phyloP scores from a whole-genome alignment of 2,113 vertebrate genomes.

The Diphyllodes magnificus region DNA sequence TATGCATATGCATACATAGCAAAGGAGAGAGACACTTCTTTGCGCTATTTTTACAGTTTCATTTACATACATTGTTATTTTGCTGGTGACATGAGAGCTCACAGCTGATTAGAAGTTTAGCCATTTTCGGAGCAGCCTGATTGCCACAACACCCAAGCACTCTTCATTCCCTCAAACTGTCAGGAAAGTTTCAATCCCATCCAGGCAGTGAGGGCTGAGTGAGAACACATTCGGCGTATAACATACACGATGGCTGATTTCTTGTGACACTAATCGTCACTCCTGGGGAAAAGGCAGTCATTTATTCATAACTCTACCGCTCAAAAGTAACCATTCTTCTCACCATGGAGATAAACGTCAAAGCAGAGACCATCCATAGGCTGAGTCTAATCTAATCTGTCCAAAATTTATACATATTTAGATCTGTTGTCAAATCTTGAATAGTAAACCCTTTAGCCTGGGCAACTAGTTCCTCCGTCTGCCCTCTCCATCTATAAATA shows the following conservation, averaged over 20 bases:
- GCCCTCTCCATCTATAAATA: not conserved
- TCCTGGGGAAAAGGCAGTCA: conserved; percentile 35
- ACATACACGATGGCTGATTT: conserved; percentile 47
- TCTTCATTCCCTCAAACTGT: conserved; percentile 17
- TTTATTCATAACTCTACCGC: conserved; percentile 30
- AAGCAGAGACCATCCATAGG: conserved; percentile 44
- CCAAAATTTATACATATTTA: conserved; percentile 42
- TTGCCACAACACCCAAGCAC: not conserved
- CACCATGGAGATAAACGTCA: conserved; percentile 47
- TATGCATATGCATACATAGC: not conserved
- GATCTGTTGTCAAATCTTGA: conserved; percentile 32
- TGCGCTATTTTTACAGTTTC: conserved; percentile 36
- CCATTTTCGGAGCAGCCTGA: conserved; percentile 3
- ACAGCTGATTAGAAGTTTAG: conserved; percentile 40
- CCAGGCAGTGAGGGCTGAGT: not conserved
- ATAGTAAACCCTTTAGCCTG: not conserved
- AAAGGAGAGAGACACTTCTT: conserved; percentile 34
- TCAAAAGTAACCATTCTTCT: conserved; percentile 52
- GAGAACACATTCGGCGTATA: not conserved
- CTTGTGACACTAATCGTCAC: conserved; percentile 46
- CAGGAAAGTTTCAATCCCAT: conserved; percentile 3
- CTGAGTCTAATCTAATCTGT: conserved; percentile 44
- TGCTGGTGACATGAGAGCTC: conserved; percentile 13
- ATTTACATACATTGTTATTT: conserved; percentile 57
- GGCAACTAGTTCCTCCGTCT: not conserved